These are phyloP conservation scores for Sinohyriopsis cumingii DNA, from an alignment of 2,888 invertebrate genomes.

Conservation along the genomic window DNA sequence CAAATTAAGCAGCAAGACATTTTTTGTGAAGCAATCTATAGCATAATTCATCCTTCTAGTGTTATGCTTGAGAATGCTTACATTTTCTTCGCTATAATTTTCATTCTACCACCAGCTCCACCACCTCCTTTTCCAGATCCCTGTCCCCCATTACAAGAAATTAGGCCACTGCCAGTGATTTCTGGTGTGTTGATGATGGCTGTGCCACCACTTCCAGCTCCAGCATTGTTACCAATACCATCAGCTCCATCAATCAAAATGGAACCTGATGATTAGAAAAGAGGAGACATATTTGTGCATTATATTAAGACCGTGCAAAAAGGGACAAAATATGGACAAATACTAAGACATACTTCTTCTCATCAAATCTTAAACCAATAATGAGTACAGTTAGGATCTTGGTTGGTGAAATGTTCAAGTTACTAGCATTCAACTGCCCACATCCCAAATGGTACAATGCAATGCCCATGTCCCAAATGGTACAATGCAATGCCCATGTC, in stretches of 20 bases:
- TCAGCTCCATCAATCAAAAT: conserved; percentile 46
- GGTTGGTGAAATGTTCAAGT: too few species aligned
- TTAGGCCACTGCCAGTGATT: conserved; percentile 40
- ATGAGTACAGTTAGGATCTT: background rate
- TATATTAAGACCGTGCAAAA: background rate
- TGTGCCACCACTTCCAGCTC: conserved; percentile 56
- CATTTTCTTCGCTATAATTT: conserved; percentile 25
- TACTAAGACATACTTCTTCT: background rate
- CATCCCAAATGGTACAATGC: too few species aligned
- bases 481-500: too few species aligned
- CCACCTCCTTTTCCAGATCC: conserved; percentile 46
- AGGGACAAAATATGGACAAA: too few species aligned
- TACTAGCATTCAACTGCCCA: too few species aligned
- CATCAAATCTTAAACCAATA: background rate
- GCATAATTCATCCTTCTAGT: too few species aligned
- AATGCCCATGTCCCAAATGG: too few species aligned
- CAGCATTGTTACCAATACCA: conserved; percentile 36
- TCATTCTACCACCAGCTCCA: conserved; percentile 53
- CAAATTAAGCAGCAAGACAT: too few species aligned
- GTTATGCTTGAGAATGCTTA: conserved; percentile 7
- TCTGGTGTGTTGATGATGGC: conserved; percentile 27
- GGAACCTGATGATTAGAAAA: conserved; percentile 29
- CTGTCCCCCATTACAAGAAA: conserved; percentile 45
- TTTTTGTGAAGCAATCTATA: too few species aligned
- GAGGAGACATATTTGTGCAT: background rate